These are phyloP conservation scores for Epinephelus cyanopodus DNA, from an alignment of 2,113 vertebrate genomes.

Conservation along the genomic window DNA sequence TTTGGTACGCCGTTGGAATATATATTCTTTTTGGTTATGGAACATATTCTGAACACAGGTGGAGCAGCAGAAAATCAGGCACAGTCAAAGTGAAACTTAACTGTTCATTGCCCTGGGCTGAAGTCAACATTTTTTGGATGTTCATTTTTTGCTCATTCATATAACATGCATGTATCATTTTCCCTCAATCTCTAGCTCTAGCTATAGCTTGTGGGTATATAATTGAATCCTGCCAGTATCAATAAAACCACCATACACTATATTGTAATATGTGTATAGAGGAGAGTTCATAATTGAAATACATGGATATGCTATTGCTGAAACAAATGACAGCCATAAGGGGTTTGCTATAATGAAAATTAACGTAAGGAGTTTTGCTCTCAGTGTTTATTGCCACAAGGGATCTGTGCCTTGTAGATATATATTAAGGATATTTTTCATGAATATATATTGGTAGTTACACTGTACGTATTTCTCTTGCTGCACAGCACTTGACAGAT, in stretches of 20 bases:
- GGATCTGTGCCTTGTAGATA: not conserved
- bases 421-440: not conserved
- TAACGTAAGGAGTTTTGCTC: not conserved
- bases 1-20: no score
- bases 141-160: not conserved
- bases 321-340: not conserved
- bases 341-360: not conserved
- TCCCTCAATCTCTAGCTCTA: not conserved
- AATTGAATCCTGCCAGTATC: no score
- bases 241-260: no score
- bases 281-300: no score
- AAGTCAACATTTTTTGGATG: not conserved
- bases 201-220: no score
- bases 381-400: not conserved
- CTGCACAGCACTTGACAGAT: slow-evolving; percentile 6
- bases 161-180: not conserved
- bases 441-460: not conserved
- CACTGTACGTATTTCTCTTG: not conserved
- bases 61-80: no score
- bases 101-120: no score
- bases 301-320: no score
- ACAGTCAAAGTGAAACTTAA: no score
- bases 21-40: no score
- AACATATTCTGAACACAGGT: no score
- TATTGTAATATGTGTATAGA: no score